phyloP scores from a whole-genome alignment of 2,888 invertebrate species.

The Orthosia gothica region DNA sequence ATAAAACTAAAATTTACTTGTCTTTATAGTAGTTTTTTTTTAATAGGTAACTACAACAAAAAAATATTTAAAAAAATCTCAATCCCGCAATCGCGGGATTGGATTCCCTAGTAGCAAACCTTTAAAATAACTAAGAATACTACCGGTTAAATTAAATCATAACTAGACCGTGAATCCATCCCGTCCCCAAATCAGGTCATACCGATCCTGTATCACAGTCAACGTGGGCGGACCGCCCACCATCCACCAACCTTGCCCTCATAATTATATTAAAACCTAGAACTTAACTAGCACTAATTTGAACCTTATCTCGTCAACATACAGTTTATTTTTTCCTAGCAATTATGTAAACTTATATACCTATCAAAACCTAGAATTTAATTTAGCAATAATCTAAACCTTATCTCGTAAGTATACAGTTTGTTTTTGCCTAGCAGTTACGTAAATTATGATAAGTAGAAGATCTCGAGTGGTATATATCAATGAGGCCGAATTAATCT shows the following conservation, averaged over 20 bases:
- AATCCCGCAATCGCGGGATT: no score
- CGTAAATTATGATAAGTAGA: conserved; percentile 36
- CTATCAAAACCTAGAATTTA: conserved; percentile 15
- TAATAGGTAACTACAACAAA: no score
- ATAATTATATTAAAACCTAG: conserved; percentile 20
- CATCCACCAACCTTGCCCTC: conserved; percentile 61
- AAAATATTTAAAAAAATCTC: no score
- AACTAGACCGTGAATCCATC: conserved; percentile 49
- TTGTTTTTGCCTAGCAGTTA: conserved; percentile 7
- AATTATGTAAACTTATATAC: conserved; percentile 23
- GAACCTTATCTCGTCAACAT: conserved; percentile 17
- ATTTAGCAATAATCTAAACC: conserved; percentile 13
- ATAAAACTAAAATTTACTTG: no score
- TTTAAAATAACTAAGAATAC: conserved; percentile 5
- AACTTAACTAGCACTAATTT: neutral
- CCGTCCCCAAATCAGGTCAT: conserved; percentile 48
- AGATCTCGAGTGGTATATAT: conserved; percentile 34
- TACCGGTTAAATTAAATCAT: conserved; percentile 2
- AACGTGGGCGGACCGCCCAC: conserved; percentile 59
- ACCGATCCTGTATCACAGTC: conserved; percentile 42
- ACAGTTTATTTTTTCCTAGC: conserved; percentile 5
- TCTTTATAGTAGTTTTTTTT: no score
- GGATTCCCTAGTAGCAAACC: neutral
- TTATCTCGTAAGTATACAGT: conserved; percentile 29
- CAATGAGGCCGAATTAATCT: conserved; percentile 62